phyloP scores from a whole-genome alignment of 2,888 invertebrate species.

The Erebia epiphron region DNA sequence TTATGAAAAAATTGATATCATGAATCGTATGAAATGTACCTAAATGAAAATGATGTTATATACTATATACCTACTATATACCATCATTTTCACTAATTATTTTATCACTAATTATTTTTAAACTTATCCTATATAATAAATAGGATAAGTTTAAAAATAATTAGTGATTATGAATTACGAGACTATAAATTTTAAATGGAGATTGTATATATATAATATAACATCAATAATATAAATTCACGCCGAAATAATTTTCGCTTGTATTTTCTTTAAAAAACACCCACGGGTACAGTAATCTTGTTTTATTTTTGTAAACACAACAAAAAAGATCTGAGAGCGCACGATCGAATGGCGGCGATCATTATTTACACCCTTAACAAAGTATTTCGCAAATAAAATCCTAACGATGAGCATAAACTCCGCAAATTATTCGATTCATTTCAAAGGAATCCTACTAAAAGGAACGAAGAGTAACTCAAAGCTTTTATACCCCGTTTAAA shows the following conservation, averaged over 20 bases:
- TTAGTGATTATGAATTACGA: no score
- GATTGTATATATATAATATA: background rate
- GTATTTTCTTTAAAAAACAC: background rate
- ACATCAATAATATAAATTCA: no score
- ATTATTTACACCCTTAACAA: conserved; percentile 65
- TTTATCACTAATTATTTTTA: no score
- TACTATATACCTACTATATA: no score
- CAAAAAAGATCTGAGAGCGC: conserved; percentile 37
- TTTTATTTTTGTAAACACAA: conserved; percentile 14
- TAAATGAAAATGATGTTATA: no score
- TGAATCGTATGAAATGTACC: no score
- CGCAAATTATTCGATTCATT: conserved; percentile 81
- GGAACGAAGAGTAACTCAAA: conserved; percentile 80
- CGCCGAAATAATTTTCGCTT: background rate
- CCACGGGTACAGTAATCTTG: background rate
- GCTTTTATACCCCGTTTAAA: conserved; percentile 81
- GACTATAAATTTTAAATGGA: no score
- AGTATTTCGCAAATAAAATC: conserved; percentile 67
- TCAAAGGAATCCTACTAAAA: conserved; percentile 81
- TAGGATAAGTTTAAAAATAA: no score
- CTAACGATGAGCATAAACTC: conserved; percentile 71
- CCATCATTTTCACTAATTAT: no score
- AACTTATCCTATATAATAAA: no score
- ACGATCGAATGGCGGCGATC: conserved; percentile 55
- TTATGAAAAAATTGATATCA: no score